These are phyloP conservation scores for Siniperca chuatsi DNA, from an alignment of 2,113 vertebrate species.

Conservation along the genomic window DNA sequence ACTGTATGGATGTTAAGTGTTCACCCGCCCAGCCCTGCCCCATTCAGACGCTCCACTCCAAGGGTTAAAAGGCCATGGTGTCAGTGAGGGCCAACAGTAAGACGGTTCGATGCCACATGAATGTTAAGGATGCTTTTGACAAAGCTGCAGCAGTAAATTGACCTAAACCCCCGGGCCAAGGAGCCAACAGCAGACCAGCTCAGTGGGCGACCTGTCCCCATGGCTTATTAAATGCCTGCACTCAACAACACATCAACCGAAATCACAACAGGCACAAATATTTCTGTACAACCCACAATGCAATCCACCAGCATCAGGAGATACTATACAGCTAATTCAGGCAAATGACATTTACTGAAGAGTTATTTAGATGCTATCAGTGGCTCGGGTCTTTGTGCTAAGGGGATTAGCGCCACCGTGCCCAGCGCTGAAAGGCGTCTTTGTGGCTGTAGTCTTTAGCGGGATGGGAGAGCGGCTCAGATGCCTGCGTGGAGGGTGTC, in stretches of 20 bases:
- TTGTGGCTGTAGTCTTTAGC: constrained; percentile 79
- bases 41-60: constrained; percentile 17
- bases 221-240: constrained; percentile 63
- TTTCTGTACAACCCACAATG: constrained; percentile 62
- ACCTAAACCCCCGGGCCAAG: constrained; percentile 64
- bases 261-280: constrained; percentile 81
- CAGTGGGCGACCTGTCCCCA: constrained; percentile 48
- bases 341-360: constrained; percentile 81
- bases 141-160: constrained; percentile 69
- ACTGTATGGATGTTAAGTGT: constrained; percentile 49
- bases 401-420: constrained; percentile 81
- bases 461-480: constrained; percentile 75
- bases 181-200: constrained; percentile 41
- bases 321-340: constrained; percentile 77
- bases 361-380: constrained; percentile 85
- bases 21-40: background rate
- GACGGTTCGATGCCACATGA: constrained; percentile 62
- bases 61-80: constrained; percentile 65
- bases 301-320: constrained; percentile 62
- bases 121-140: constrained; percentile 68
- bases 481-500: constrained; percentile 83
- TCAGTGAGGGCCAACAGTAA: constrained; percentile 55
- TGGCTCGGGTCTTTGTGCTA: constrained; percentile 75
- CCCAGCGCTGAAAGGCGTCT: constrained; percentile 76
- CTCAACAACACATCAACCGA: constrained; percentile 61